A percentile compares a stretch with the other conserved stretches of the same genome.
Evolutionary conservation across 1,140 invertebrate genomes (phyloP).

Genomic region (Drosophila burlai): DNA sequence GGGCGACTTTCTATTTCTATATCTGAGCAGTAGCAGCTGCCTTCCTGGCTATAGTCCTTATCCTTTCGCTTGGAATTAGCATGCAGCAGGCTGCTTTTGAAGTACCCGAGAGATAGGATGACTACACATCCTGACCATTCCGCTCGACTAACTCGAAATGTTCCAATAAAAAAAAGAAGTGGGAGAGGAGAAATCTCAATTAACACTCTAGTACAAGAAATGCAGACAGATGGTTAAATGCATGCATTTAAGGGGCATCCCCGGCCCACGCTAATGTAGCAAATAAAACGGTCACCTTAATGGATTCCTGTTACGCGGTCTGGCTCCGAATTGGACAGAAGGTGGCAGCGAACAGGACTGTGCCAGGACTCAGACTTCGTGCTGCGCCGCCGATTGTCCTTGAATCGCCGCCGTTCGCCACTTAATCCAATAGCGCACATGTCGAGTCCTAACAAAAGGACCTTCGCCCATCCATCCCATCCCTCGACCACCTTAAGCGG

Average conservation of each 20-base stretch:
- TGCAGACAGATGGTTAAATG: constrained; percentile 80
- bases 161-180: constrained; percentile 27
- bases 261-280: constrained; percentile 64
- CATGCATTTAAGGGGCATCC: constrained; percentile 76
- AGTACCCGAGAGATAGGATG: background rate
- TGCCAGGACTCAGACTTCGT: constrained; percentile 12
- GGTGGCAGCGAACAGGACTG: constrained; percentile 39
- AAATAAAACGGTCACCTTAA: constrained; percentile 82
- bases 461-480: constrained; percentile 5
- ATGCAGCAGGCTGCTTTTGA: constrained; percentile 37
- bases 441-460: constrained; percentile 71
- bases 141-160: constrained; percentile 50
- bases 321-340: constrained; percentile 81
- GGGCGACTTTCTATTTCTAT: constrained; percentile 41
- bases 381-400: constrained; percentile 83
- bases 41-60: constrained; percentile 3
- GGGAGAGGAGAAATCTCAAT: constrained; percentile 47
- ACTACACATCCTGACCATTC: constrained; percentile 41
- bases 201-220: constrained; percentile 73
- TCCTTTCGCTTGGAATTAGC: constrained; percentile 58
- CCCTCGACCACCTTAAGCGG: constrained; percentile 72
- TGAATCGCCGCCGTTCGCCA: constrained; percentile 66
- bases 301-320: constrained; percentile 81
- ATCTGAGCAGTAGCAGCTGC: constrained; percentile 12
- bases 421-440: constrained; percentile 85